These are phyloP conservation scores for Idris sp. DNA, from an alignment of 1,140 invertebrate species.

Conservation along the genomic window DNA sequence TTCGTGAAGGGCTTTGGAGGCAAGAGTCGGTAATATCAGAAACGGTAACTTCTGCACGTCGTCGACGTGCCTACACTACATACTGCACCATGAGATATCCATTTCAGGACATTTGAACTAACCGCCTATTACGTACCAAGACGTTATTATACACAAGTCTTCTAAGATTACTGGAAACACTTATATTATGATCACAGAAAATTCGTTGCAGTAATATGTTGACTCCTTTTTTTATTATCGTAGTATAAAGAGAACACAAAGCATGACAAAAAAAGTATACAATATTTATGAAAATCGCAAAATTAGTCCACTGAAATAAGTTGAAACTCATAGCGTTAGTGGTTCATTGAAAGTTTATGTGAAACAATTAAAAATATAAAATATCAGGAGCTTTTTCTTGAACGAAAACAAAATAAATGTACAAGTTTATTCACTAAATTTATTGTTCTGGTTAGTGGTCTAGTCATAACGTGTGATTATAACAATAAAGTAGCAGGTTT, in stretches of 20 bases:
- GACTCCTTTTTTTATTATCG: too few species aligned
- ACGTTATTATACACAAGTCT: slow-evolving; percentile 64
- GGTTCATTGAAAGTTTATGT: too few species aligned
- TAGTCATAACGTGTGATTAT: slow-evolving; percentile 34
- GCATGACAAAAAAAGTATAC: too few species aligned
- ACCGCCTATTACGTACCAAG: slow-evolving; percentile 63
- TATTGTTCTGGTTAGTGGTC: slow-evolving; percentile 32
- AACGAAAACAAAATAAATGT: slow-evolving; percentile 14
- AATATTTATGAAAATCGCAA: too few species aligned
- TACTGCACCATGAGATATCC: slow-evolving; percentile 67
- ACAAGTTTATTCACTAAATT: slow-evolving; percentile 21
- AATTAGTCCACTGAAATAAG: too few species aligned
- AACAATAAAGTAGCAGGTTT: slow-evolving; percentile 36
- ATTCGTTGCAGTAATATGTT: too few species aligned
- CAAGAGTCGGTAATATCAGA: slow-evolving; percentile 70
- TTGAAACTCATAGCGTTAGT: too few species aligned
- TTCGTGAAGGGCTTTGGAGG: slow-evolving; percentile 62
- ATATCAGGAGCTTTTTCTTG: background rate
- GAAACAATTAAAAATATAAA: background rate
- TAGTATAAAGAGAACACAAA: too few species aligned
- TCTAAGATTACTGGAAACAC: slow-evolving; percentile 73
- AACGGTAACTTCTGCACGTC: slow-evolving; percentile 71
- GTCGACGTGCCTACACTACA: slow-evolving; percentile 62
- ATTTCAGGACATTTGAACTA: slow-evolving; percentile 75
- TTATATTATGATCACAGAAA: too few species aligned